Base-by-base conservation (phyloP, 2,797 vertebrate species). In the Phataginus tetradactyla region DNA sequence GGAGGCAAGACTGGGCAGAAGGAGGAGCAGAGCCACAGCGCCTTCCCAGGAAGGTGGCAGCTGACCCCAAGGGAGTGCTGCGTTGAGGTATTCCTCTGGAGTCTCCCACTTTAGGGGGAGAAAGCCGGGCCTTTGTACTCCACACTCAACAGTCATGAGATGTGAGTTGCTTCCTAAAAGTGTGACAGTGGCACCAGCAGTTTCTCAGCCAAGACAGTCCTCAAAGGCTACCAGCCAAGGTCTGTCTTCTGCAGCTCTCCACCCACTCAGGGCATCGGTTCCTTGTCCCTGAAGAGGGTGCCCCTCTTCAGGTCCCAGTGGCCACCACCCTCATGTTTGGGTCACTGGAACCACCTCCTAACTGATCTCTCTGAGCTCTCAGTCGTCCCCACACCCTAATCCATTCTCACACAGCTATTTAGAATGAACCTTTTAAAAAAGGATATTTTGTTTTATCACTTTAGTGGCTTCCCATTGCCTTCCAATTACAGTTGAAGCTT, bases 371-470 rank as follows among this genome's bases (percentile, higher is more conserved):
- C 34, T 29, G 29, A 69, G 34, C 20, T 42, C 17, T 23, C 42
- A 34, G 21, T 14, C 4, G 34, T 1, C 42, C n/a, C 39, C 9
- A 32, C 18, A 17, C 32, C 49, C 42, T 25, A 20, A 59, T 42
- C 68, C 13, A 4, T 75, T 42, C 27, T 86, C 75, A 81, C 20
- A 11, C 5, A 45, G 14, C 11, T 68, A 34, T 29, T 45, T 81
- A 25, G 51, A 68, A 57, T 15, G 27, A 59, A 51, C 20, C 53
- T 92, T 95, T 91, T 34, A 27, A 21, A 27, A 66, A 34, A 91
- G 27, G 7, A 23, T 49, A n/a, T 7, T 45, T 86, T 34, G 29
- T 55, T 86, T 2, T 7, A 72, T 42, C 8, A 20, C 71, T 72
- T 45, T 45, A 2, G 1, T 63, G 57, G 15, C 32, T 80, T 86